Evolutionary conservation across 2,888 invertebrate genomes (phyloP), one percentile per base, ranked within the genome.

Genomic region (Altica lythri): DNA sequence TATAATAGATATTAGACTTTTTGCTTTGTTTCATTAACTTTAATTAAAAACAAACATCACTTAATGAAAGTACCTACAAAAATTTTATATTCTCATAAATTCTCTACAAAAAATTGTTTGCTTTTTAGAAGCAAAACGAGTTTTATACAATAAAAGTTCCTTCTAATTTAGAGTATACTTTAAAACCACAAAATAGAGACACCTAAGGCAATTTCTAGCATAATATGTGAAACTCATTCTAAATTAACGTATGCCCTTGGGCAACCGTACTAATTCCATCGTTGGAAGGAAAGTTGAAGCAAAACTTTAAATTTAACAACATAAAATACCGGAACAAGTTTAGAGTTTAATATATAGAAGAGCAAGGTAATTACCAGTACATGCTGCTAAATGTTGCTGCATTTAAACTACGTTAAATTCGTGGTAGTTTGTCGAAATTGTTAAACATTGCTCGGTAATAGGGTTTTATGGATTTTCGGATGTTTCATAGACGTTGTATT

Each of bases 381-480:
- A 66, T 64, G 67, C 60, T 58, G 48, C 64, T 62, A 62, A 63
- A 64, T 65, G 63, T 66, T 54, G 59, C 53, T 61, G 58, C 61
- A 56, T 64, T 64, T 63, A 65, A 68, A 68, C 59, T 63, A 63
- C 63, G 61, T 65, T 56, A 64, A 68, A 67, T 67, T 66, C 68
- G 65, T 60, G 65, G 65, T 65, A 61, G 63, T 68, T 67, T 64
- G 63, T 59, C 64, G 66, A 67, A 68, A 68, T 64, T 64, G 42
- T 45, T 50, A 42, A 32, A 51, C 56, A 49, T 60, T 37, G 27
- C 8, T 55, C 55, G 65, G n/a, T n/a, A n/a, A n/a, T n/a, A n/a
- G n/a, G n/a, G n/a, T n/a, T n/a, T n/a, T n/a, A n/a, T n/a, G n/a
- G n/a, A n/a, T n/a, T n/a, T n/a, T n/a, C n/a, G n/a, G n/a, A n/a